These are phyloP conservation scores for Amphiprion percula DNA, from an alignment of 2,113 vertebrate species.

Conservation along the genomic window DNA sequence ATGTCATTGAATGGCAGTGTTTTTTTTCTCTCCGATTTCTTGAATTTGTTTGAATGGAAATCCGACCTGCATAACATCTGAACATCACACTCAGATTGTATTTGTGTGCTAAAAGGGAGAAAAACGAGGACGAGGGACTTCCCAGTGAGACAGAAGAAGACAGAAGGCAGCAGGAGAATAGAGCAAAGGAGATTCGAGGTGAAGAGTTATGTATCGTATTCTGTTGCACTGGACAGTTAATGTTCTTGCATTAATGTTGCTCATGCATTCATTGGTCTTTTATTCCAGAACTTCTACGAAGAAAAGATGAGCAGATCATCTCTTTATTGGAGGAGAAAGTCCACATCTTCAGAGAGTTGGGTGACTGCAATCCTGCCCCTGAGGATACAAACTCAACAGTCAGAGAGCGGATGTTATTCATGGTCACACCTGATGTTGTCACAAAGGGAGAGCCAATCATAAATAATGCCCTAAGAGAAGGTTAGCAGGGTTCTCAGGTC, in stretches of 20 bases:
- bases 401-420: conserved; percentile 86
- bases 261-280: neutral
- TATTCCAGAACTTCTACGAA: conserved; percentile 88
- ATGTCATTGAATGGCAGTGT: too few relatives aligned
- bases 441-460: conserved; percentile 90
- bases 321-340: conserved; percentile 90
- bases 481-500: conserved; percentile 66
- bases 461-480: conserved; percentile 90
- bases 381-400: conserved; percentile 79
- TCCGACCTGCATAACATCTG: neutral
- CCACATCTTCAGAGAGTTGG: conserved; percentile 89
- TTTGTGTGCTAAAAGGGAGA: conserved; percentile 83
- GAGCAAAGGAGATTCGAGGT: conserved; percentile 91
- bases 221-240: neutral
- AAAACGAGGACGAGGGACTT: conserved; percentile 94
- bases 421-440: conserved; percentile 88
- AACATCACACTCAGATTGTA: neutral
- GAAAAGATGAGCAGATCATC: conserved; percentile 92
- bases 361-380: conserved; percentile 76
- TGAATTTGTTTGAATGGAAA: too few relatives aligned
- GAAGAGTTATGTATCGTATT: neutral
- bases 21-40: too few relatives aligned
- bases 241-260: too few relatives aligned
- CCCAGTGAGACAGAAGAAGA: conserved; percentile 95
- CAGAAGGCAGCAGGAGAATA: conserved; percentile 86